These are phyloP conservation scores for Clepsis dumicolana DNA, from an alignment of 2,888 invertebrate species.

Conservation along the genomic window DNA sequence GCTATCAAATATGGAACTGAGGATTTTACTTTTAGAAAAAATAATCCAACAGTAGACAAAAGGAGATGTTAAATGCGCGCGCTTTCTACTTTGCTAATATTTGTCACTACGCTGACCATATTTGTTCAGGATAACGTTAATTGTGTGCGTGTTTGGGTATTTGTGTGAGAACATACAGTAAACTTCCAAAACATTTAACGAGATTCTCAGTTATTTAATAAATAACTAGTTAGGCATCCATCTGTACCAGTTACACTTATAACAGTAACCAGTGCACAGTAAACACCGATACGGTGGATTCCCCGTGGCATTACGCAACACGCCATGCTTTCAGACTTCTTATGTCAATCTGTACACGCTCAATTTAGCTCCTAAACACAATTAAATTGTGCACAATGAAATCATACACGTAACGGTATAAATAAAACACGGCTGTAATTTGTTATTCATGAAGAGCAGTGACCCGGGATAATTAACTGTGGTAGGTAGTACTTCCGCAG, in stretches of 20 bases:
- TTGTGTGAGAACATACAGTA: no score
- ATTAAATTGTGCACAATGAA: conserved; percentile 23
- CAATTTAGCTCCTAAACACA: conserved; percentile 18
- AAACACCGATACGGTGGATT: conserved; percentile 14
- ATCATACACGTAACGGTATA: background rate
- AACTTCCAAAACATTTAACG: no score
- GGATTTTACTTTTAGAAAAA: no score
- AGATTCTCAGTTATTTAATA: no score
- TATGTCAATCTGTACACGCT: conserved; percentile 18
- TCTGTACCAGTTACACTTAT: background rate
- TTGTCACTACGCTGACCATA: no score
- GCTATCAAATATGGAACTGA: no score
- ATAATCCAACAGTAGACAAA: no score
- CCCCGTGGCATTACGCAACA: conserved; percentile 19
- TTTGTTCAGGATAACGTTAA: no score
- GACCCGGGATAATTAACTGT: conserved; percentile 13
- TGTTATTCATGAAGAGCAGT: conserved; percentile 3
- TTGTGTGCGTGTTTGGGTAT: no score
- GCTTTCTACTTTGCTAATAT: no score
- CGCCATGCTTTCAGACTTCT: conserved; percentile 20
- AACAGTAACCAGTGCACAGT: conserved; percentile 25
- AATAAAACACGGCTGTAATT: conserved; percentile 1
- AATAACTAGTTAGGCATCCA: no score
- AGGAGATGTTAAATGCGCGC: no score
- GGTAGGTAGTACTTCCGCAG: background rate